Evolutionary conservation across 2,113 vertebrate species (phyloP), one percentile per base, ranked within the genome.

Genomic region (Paramormyrops kingsleyae): DNA sequence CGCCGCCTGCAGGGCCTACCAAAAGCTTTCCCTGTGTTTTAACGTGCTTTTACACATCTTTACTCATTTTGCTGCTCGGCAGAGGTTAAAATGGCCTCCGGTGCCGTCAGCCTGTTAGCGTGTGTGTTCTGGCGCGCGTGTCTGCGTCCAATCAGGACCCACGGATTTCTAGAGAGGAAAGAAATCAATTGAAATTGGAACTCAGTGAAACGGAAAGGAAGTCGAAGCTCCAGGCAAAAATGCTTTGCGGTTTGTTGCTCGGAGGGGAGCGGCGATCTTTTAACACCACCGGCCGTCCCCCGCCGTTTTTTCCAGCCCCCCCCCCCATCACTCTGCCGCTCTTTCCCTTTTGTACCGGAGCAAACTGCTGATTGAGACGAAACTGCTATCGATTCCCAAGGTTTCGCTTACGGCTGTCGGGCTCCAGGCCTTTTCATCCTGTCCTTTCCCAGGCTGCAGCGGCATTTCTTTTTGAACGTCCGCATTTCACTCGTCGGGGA

Each of bases 341-440:
- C 15, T 27, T 21, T 15, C 49, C 46, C 49, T 27, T 87, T 19
- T 47, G 52, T 35, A 15, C 6, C 3, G 46, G 46, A 27, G 46
- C 9, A 35, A 19, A 21, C 89, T 44, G 85, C 42, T 90, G 62
- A 90, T 10, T 77, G 89, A 53, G 70, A 35, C 31, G 39, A 52
- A 35, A 47, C 31, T 24, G 21, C 59, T 42, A 21, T 53, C 31
- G 44, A 87, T 86, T 53, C 59, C 70, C 62, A 44, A 87, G 84
- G 84, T 90, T 87, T 87, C 84, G 24, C 53, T 74, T 87, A 42
- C 24, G 77, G 77, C 89, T 87, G 77, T 87, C 4, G 52, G 53
- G 46, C 35, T 24, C 24, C 19, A 39, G 77, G 39, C 49, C 24
- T 39, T 70, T 90, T 62, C 47, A 42, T 35, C 89, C 21, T 56